Evolutionary conservation across 2,888 invertebrate genomes (phyloP).

Genomic region (Acleris cristana): DNA sequence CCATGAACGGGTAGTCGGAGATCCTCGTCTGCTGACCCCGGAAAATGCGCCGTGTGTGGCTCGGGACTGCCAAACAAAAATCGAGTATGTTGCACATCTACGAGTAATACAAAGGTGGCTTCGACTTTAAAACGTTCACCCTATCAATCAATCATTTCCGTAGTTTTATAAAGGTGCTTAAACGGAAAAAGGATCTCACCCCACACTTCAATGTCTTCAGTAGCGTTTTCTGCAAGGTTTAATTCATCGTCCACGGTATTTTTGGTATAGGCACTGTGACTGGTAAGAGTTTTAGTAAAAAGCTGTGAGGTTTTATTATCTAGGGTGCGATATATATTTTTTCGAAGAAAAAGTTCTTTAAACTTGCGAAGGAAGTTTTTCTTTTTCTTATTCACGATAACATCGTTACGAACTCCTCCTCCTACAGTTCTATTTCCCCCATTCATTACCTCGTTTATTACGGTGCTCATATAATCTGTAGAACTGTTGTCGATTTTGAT

Average conservation of each 20-base stretch:
- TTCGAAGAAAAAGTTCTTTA: conserved; percentile 1
- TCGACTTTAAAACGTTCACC: too few relatives aligned
- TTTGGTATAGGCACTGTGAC: background rate
- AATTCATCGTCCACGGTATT: conserved; percentile 34
- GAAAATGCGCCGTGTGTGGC: conserved; percentile 59
- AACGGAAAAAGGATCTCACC: too few relatives aligned
- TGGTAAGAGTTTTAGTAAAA: conserved; percentile 30
- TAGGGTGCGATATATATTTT: conserved; percentile 38
- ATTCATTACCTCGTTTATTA: conserved; percentile 58
- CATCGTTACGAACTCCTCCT: conserved; percentile 3
- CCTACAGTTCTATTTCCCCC: conserved; percentile 47
- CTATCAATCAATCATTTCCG: too few relatives aligned
- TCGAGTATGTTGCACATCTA: too few relatives aligned
- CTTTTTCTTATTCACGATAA: conserved; percentile 15
- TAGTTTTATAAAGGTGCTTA: too few relatives aligned
- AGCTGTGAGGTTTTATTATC: conserved; percentile 46
- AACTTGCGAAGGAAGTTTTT: conserved; percentile 9
- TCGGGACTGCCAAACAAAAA: conserved; percentile 42
- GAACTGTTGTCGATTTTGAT: conserved; percentile 49
- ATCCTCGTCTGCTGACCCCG: conserved; percentile 56
- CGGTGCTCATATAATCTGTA: conserved; percentile 47
- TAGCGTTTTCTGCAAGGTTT: conserved; percentile 23
- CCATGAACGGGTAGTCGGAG: conserved; percentile 69
- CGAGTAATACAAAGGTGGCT: too few relatives aligned
- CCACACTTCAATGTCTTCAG: conserved; percentile 35